Conservation (phyloP, 2,888 invertebrate genomes). For the Meganola albula region DNA sequence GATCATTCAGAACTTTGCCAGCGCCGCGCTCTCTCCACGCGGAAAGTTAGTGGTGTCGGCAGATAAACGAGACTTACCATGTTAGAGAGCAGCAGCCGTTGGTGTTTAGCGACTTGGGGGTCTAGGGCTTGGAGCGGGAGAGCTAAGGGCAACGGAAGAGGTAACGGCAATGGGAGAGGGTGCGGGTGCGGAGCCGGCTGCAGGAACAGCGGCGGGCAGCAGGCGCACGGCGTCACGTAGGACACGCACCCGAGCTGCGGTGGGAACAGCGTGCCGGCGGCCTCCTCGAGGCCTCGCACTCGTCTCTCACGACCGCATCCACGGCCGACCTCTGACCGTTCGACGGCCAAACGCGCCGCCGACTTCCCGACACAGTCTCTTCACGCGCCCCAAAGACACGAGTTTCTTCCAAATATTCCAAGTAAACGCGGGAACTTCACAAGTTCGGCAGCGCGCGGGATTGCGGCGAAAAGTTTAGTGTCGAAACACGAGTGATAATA, state of each 20-base stretch:
- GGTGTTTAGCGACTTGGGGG: constrained; percentile 72
- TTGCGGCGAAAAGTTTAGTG: constrained; percentile 49
- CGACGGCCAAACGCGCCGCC: constrained; percentile 64
- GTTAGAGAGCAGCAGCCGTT: constrained; percentile 76
- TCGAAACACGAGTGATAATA: constrained; percentile 41
- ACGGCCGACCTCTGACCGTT: constrained; percentile 62
- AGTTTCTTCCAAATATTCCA: constrained; percentile 25
- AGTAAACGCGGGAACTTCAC: constrained; percentile 51
- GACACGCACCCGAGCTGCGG: constrained; percentile 77
- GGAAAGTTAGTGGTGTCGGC: constrained; percentile 42
- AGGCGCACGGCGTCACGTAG: constrained; percentile 75
- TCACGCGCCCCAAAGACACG: constrained; percentile 32
- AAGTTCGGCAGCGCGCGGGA: constrained; percentile 42
- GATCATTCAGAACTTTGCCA: constrained; percentile 52
- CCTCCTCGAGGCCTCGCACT: constrained; percentile 73
- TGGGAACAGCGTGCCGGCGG: constrained; percentile 78
- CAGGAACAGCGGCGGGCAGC: constrained; percentile 70
- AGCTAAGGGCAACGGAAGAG: constrained; percentile 68
- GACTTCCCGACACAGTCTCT: constrained; percentile 42
- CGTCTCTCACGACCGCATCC: constrained; percentile 74
- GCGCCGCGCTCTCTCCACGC: constrained; percentile 38
- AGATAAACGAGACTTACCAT: constrained; percentile 62
- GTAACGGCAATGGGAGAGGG: constrained; percentile 62
- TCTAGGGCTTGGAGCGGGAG: constrained; percentile 71
- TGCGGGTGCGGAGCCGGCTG: constrained; percentile 66